Conservation (phyloP, 2,888 invertebrate genomes). For the Exocentrus adspersus region DNA sequence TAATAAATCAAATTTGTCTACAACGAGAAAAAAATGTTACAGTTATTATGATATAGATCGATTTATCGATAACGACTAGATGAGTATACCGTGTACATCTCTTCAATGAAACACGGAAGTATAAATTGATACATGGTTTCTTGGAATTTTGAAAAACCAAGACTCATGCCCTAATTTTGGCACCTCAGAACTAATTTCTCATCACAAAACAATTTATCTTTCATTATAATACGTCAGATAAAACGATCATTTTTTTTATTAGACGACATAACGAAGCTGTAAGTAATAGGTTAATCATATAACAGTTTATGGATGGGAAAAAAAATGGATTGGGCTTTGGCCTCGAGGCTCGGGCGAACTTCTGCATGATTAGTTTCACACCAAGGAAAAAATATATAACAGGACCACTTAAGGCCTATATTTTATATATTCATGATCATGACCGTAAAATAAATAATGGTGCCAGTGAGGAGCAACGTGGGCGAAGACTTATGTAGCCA, state of each 20-base stretch:
- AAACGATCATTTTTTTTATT: conserved; percentile 8
- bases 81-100: background rate
- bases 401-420: conserved; percentile 4
- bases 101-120: conserved; percentile 14
- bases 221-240: conserved; percentile 4
- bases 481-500: background rate
- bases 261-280: background rate
- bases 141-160: conserved; percentile 7
- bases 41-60: conserved; percentile 22
- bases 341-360: background rate
- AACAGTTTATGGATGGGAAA: conserved; percentile 11
- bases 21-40: conserved; percentile 5
- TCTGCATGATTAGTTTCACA: conserved; percentile 4
- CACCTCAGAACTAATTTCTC: background rate
- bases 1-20: conserved; percentile 19
- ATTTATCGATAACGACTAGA: conserved; percentile 11
- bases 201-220: conserved; percentile 6
- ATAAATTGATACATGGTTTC: conserved; percentile 7
- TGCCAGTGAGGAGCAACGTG: background rate
- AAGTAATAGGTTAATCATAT: conserved; percentile 19
- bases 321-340: background rate
- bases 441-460: background rate
- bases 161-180: conserved; percentile 12
- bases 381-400: background rate
- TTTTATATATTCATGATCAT: conserved; percentile 18